Evolutionary conservation across 2,888 invertebrate genomes (phyloP).

Genomic region (Tipula helvola): DNA sequence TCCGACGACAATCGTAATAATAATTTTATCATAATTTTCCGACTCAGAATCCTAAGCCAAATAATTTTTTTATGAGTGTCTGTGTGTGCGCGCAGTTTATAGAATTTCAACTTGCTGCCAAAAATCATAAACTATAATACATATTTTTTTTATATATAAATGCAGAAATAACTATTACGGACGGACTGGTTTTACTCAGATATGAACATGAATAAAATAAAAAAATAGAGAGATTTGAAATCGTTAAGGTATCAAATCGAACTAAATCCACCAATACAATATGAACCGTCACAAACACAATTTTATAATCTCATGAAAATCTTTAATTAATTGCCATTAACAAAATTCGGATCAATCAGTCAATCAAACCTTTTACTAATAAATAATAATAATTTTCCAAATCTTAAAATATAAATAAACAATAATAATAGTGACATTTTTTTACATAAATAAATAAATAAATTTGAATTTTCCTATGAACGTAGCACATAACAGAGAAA

Average conservation of each 20-base stretch:
- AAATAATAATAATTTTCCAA: neutral
- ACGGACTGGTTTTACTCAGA: neutral
- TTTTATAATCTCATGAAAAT: neutral
- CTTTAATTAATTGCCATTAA: neutral
- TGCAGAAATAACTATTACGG: neutral
- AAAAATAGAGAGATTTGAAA: neutral
- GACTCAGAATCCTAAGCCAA: neutral
- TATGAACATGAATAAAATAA: neutral
- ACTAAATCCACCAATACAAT: neutral
- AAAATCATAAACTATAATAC: neutral
- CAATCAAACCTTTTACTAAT: neutral
- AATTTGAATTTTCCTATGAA: neutral
- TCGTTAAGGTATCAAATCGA: neutral
- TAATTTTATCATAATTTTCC: neutral
- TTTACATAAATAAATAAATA: neutral
- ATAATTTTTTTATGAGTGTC: neutral
- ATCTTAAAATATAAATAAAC: neutral
- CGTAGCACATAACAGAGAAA: neutral
- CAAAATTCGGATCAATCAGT: neutral
- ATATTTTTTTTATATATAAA: neutral
- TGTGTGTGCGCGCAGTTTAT: neutral
- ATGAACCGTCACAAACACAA: neutral
- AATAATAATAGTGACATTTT: neutral
- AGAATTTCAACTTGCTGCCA: neutral
- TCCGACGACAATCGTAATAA: neutral